Conservation (phyloP, 2,113 vertebrate species). For the Lamprologus speciosus region DNA sequence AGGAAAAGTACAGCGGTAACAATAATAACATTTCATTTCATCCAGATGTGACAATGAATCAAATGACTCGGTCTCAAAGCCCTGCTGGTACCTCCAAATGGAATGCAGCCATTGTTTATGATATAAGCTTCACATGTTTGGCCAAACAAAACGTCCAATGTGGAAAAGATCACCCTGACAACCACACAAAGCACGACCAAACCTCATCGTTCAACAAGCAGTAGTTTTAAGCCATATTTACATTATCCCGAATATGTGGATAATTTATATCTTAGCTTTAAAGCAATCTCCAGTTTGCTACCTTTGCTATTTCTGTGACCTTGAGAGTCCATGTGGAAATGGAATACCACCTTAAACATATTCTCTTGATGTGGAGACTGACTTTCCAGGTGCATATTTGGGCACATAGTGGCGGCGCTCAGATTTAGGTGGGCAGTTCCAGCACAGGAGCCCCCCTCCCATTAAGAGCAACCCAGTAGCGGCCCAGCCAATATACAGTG, state of each 20-base stretch:
- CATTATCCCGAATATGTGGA: background rate
- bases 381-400: constrained; percentile 49
- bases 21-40: background rate
- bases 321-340: background rate
- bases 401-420: constrained; percentile 62
- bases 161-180: background rate
- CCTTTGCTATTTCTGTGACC: background rate
- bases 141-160: background rate
- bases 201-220: background rate
- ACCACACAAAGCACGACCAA: background rate
- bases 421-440: constrained; percentile 76
- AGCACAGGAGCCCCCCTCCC: constrained; percentile 82
- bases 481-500: constrained; percentile 89
- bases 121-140: background rate
- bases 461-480: constrained; percentile 73
- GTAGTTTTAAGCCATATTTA: background rate
- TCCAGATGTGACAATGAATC: background rate
- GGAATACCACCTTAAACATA: constrained; percentile 42
- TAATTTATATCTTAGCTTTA: background rate
- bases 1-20: background rate
- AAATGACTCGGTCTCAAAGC: background rate
- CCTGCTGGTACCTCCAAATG: background rate
- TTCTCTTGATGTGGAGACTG: constrained; percentile 42
- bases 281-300: fast-evolving
- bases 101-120: background rate